These are phyloP conservation scores for Acanthopleura granulata DNA, from an alignment of 2,888 invertebrate species.

Conservation along the genomic window DNA sequence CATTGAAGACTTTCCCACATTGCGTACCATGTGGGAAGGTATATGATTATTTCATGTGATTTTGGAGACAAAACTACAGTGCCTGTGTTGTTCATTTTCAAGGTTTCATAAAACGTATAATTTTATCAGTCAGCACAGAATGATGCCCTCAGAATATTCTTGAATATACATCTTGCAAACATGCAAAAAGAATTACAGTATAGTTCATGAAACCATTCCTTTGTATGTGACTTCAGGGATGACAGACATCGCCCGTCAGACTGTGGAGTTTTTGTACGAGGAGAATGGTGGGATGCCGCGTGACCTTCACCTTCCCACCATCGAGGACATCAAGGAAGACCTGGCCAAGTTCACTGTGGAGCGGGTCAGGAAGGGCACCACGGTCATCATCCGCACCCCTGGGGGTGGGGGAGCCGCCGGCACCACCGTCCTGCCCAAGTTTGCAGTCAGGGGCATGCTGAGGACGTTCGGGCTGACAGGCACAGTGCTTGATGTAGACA, in stretches of 20 bases:
- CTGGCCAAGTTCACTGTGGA: slow-evolving; percentile 69
- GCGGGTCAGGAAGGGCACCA: slow-evolving; percentile 66
- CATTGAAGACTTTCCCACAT: no score
- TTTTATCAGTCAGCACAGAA: no score
- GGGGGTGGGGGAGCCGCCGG: slow-evolving; percentile 43
- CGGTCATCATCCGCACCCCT: slow-evolving; percentile 62
- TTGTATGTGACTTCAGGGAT: slow-evolving; percentile 53
- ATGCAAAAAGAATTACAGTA: no score
- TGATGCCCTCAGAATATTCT: no score
- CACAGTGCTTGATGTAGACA: slow-evolving; percentile 68
- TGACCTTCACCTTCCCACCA: slow-evolving; percentile 69
- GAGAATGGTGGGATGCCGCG: slow-evolving; percentile 69
- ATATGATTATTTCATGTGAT: no score
- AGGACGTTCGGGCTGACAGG: slow-evolving; percentile 69
- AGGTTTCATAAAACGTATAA: no score
- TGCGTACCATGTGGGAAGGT: no score
- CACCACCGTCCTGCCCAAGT: slow-evolving; percentile 62
- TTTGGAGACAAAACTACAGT: no score
- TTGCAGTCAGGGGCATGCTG: slow-evolving; percentile 67
- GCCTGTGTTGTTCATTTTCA: no score
- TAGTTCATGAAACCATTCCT: no score
- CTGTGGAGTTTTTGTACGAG: slow-evolving; percentile 70
- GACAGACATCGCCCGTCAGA: slow-evolving; percentile 70
- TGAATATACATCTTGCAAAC: no score
- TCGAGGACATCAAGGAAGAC: slow-evolving; percentile 69